phyloP scores from a whole-genome alignment of 2,113 vertebrate genomes.

The Apodemus speciosus region DNA sequence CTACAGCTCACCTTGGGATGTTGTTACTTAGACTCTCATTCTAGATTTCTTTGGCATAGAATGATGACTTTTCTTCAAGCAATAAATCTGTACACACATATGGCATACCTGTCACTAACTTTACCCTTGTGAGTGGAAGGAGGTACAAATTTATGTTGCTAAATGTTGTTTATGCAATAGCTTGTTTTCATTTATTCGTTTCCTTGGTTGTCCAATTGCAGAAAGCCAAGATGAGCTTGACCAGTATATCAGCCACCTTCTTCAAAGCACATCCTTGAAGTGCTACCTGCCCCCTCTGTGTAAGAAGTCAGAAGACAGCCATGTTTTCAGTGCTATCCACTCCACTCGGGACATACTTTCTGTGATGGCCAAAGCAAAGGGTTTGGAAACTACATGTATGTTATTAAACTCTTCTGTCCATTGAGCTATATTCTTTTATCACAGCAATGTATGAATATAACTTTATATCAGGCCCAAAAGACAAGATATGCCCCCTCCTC shows the following conservation, averaged over 20 bases:
- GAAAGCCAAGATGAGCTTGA: slow-evolving; percentile 91
- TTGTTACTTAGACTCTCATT: not conserved
- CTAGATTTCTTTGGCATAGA: slow-evolving; percentile 5
- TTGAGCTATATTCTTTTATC: slow-evolving; percentile 48
- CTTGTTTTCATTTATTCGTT: slow-evolving; percentile 62
- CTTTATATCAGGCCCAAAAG: slow-evolving; percentile 16
- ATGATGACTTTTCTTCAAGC: slow-evolving; percentile 39
- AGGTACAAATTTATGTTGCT: not conserved
- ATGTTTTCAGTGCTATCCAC: slow-evolving; percentile 93
- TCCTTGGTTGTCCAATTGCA: slow-evolving; percentile 51
- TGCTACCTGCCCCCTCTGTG: slow-evolving; percentile 91
- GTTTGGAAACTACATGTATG: slow-evolving; percentile 93
- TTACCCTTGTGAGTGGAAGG: not conserved
- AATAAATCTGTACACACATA: not conserved
- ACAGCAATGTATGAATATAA: slow-evolving; percentile 14
- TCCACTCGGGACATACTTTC: slow-evolving; percentile 96
- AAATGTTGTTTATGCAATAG: not conserved
- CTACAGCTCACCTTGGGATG: slow-evolving; percentile 8
- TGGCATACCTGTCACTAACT: not conserved
- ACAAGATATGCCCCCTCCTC: not conserved
- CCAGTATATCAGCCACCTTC: slow-evolving; percentile 93
- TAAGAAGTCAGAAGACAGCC: slow-evolving; percentile 86
- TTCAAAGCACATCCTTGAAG: slow-evolving; percentile 90
- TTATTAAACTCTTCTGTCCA: slow-evolving; percentile 51
- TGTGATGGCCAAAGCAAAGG: slow-evolving; percentile 94